Evolutionary conservation across 1,140 invertebrate genomes (phyloP).

Genomic region (Drosophila guanche): DNA sequence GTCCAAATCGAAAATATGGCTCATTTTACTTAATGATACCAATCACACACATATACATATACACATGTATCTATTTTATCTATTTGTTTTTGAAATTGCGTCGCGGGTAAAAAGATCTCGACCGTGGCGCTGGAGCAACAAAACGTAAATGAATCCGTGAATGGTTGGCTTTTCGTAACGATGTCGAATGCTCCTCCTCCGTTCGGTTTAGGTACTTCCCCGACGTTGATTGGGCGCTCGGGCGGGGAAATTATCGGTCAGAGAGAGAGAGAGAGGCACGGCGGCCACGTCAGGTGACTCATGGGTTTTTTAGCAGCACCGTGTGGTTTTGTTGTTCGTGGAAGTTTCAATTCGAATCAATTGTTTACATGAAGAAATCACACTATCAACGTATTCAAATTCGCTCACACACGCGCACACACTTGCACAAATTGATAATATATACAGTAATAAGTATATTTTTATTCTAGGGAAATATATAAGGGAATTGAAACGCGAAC

Average conservation of each 20-base stretch:
- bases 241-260: slow-evolving; percentile 31
- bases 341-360: slow-evolving; percentile 29
- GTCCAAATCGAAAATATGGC: slow-evolving; percentile 71
- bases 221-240: slow-evolving; percentile 38
- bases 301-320: slow-evolving; percentile 65
- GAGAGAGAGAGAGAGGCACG: not conserved
- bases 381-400: slow-evolving; percentile 11
- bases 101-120: slow-evolving; percentile 19
- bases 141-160: slow-evolving; percentile 46
- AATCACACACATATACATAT: too few species aligned
- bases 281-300: slow-evolving; percentile 64
- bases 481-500: not conserved
- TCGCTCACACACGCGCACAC: not conserved
- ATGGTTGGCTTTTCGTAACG: slow-evolving; percentile 8
- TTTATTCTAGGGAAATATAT: not conserved
- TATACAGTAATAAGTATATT: slow-evolving; percentile 9
- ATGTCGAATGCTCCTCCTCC: slow-evolving; percentile 22
- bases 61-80: too few species aligned
- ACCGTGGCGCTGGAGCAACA: slow-evolving; percentile 36
- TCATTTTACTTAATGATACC: slow-evolving; percentile 32
- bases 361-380: slow-evolving; percentile 59
- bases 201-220: slow-evolving; percentile 68
- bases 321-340: slow-evolving; percentile 60
- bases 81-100: slow-evolving; percentile 20
- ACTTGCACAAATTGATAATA: not conserved